Evolutionary conservation across 2,888 invertebrate genomes (phyloP), one percentile per base, ranked within the genome.

Genomic region (Conistra vaccinii): DNA sequence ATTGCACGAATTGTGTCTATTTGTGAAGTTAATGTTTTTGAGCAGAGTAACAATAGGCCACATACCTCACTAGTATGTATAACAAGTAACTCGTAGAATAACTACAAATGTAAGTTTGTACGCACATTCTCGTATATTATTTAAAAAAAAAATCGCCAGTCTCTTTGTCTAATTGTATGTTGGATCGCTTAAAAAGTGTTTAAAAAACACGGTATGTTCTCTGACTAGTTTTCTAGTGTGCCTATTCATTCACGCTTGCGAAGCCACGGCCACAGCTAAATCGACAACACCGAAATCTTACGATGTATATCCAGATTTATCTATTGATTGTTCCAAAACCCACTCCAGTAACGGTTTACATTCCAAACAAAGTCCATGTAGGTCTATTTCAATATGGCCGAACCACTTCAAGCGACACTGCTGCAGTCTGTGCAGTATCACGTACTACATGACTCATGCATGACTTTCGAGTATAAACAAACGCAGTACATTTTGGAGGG

Each of bases 371-470:
- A 68, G 58, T 61, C 29, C 26, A 29, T 9, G 29, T 66, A 48
- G 58, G 12, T 74, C 60, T 65, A 74, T 77, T 67, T 62, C 79
- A 72, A 82, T 73, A 82, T 62, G 48, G 62, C 62, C 10, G 69
- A 39, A 57, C 42, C 71, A 67, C 65, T 81, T 68, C 35, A 26
- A 62, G 57, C 66, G 72, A 26, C 67, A 60, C 26, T 62, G 76
- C 71, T 85, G 85, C 85, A 87, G 76, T 67, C 71, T 66, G 67
- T 57, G 35, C 66, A 76, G 76, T 72, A 69, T 71, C 75, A 73
- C 81, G 83, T 82, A 76, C 29, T 58, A 26, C 76, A 82, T 68
- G 79, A 80, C 69, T 80, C 69, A 80, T 74, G 66, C 70, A 67
- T 39, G 65, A 68, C 51, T 60, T 26, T 61, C 45, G 39, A 42